phyloP scores from a whole-genome alignment of 2,888 invertebrate species.

The Apamea epomidion region DNA sequence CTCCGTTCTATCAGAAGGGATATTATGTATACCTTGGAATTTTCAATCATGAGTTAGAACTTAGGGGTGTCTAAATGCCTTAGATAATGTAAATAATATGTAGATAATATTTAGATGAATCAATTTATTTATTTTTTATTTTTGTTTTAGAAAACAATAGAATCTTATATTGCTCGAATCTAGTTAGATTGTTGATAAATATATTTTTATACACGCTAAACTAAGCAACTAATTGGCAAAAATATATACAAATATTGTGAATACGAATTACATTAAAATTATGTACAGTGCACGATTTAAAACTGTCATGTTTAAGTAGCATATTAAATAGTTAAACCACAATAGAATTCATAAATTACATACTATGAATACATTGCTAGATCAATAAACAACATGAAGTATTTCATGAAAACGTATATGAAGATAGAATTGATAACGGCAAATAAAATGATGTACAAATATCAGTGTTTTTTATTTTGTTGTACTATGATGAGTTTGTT shows the following conservation, averaged over 20 bases:
- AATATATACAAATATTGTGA: slow-evolving; percentile 59
- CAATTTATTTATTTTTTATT: slow-evolving; percentile 45
- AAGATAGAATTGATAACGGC: slow-evolving; percentile 63
- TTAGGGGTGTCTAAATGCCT: slow-evolving; percentile 5
- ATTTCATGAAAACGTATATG: slow-evolving; percentile 57
- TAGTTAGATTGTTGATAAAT: slow-evolving; percentile 51
- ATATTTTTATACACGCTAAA: slow-evolving; percentile 57
- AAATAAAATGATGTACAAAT: slow-evolving; percentile 70
- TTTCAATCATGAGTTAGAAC: slow-evolving; percentile 88
- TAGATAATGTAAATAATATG: slow-evolving; percentile 50
- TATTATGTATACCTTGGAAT: slow-evolving; percentile 98
- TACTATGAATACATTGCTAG: slow-evolving; percentile 38
- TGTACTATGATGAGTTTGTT: slow-evolving; percentile 95
- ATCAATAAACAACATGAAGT: slow-evolving; percentile 48
- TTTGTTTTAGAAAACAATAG: slow-evolving; percentile 22
- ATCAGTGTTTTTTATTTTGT: slow-evolving; percentile 90
- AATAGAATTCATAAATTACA: slow-evolving; percentile 39
- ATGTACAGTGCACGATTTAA: slow-evolving; percentile 45
- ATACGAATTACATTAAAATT: slow-evolving; percentile 30
- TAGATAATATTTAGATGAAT: slow-evolving; percentile 48
- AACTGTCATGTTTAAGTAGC: slow-evolving; percentile 44
- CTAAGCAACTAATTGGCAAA: slow-evolving; percentile 49
- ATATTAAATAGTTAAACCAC: slow-evolving; percentile 22
- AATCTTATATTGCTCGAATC: slow-evolving; percentile 47
- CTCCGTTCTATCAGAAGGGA: slow-evolving; percentile 97